Evolutionary conservation across 2,113 vertebrate genomes (phyloP).

Genomic region (Illadopsis cleaveri): DNA sequence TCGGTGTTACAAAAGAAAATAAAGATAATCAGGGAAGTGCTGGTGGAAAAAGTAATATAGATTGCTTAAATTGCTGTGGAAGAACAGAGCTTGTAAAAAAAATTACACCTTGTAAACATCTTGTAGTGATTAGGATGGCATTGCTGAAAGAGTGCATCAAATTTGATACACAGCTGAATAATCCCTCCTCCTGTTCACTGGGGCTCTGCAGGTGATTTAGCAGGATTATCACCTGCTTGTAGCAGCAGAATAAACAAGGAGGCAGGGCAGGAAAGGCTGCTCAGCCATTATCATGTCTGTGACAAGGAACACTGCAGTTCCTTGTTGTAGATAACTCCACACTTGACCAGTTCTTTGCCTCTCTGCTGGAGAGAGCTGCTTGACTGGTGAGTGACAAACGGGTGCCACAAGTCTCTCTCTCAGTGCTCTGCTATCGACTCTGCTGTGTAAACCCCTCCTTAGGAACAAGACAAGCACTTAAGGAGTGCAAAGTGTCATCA

Average conservation of each 20-base stretch:
- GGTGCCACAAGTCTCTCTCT: neutral
- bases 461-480: neutral
- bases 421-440: neutral
- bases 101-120: neutral
- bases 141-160: neutral
- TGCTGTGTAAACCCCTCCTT: neutral
- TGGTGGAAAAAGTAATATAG: neutral
- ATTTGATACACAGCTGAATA: neutral
- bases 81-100: neutral
- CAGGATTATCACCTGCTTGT: neutral
- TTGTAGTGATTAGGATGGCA: neutral
- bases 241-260: neutral
- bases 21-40: neutral
- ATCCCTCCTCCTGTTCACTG: neutral
- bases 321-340: neutral
- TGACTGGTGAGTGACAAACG: neutral
- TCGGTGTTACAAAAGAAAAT: neutral
- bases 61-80: neutral
- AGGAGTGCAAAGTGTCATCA: neutral
- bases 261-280: neutral
- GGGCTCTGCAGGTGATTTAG: neutral
- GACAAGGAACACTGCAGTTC: neutral
- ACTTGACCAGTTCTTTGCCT: constrained; percentile 17
- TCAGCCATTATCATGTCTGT: neutral
- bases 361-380: neutral